These are phyloP conservation scores for Morphnarchus princeps DNA, from an alignment of 2,113 vertebrate species.

Conservation along the genomic window DNA sequence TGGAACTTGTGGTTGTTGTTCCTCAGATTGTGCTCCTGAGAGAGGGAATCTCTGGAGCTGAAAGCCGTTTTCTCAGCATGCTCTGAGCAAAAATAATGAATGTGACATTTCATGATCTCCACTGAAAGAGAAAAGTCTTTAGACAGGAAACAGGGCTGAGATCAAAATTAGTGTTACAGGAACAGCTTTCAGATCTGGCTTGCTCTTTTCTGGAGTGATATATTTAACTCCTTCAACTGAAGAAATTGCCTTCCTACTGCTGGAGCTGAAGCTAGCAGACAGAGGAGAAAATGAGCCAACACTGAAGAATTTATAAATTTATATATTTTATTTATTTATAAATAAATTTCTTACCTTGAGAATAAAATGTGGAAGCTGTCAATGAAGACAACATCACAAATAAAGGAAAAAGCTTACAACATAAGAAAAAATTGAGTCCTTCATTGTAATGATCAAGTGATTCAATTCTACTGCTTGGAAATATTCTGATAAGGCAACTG, in stretches of 20 bases:
- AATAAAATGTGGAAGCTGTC: background rate
- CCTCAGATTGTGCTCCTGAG: background rate
- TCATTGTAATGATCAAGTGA: background rate
- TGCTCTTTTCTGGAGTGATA: background rate
- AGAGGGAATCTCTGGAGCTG: background rate
- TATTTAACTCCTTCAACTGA: constrained; percentile 1
- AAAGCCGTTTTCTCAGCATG: background rate
- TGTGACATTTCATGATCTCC: background rate
- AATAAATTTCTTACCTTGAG: background rate
- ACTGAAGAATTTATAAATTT: background rate
- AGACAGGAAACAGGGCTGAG: background rate
- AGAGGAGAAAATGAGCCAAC: background rate
- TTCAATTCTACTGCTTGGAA: background rate
- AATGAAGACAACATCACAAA: background rate
- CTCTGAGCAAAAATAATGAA: background rate
- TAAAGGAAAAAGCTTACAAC: background rate
- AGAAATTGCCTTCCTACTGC: background rate
- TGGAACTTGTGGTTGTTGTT: background rate
- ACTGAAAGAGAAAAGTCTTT: background rate
- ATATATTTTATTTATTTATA: background rate
- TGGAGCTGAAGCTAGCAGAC: background rate
- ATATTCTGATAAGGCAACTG: background rate
- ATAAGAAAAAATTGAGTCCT: background rate
- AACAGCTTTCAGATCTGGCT: background rate
- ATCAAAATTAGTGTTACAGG: constrained; percentile 12